These are phyloP conservation scores for Drosophila pandora DNA, from an alignment of 1,140 invertebrate species.

Conservation along the genomic window DNA sequence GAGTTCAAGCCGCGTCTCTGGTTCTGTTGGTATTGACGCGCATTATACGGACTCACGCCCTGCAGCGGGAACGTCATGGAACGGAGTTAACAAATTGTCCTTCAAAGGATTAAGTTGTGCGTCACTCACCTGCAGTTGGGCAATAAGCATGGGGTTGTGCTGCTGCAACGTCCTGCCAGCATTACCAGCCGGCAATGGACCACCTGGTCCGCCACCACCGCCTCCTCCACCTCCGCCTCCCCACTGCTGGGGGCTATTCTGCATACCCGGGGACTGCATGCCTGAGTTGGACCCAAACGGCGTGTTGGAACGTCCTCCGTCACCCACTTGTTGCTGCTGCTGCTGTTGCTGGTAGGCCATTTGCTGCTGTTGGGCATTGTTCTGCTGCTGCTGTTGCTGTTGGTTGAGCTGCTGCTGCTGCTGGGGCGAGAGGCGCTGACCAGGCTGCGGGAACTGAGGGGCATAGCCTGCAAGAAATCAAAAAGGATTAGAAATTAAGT, in stretches of 20 bases:
- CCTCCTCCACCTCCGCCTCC: conserved; percentile 21
- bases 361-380: conserved; percentile 70
- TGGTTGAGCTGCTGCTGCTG: conserved; percentile 66
- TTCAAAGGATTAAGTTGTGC: not conserved
- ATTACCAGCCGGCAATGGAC: conserved; percentile 50
- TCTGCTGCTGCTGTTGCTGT: conserved; percentile 57
- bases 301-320: conserved; percentile 60
- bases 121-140: conserved; percentile 88
- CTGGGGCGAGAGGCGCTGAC: conserved; percentile 72
- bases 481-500: not conserved
- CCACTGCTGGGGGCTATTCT: conserved; percentile 71
- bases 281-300: conserved; percentile 60
- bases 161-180: conserved; percentile 84
- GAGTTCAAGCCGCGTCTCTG: conserved; percentile 85
- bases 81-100: conserved; percentile 33
- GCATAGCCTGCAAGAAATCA: conserved; percentile 54
- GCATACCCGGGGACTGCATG: conserved; percentile 74
- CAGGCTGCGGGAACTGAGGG: conserved; percentile 70
- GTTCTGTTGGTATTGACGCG: conserved; percentile 75
- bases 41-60: conserved; percentile 75
- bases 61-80: conserved; percentile 27
- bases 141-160: conserved; percentile 92
- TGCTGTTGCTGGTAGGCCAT: conserved; percentile 70
- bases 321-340: conserved; percentile 72
- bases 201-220: conserved; percentile 43